phyloP scores from a whole-genome alignment of 2,888 invertebrate genomes.

The Lysandra coridon region DNA sequence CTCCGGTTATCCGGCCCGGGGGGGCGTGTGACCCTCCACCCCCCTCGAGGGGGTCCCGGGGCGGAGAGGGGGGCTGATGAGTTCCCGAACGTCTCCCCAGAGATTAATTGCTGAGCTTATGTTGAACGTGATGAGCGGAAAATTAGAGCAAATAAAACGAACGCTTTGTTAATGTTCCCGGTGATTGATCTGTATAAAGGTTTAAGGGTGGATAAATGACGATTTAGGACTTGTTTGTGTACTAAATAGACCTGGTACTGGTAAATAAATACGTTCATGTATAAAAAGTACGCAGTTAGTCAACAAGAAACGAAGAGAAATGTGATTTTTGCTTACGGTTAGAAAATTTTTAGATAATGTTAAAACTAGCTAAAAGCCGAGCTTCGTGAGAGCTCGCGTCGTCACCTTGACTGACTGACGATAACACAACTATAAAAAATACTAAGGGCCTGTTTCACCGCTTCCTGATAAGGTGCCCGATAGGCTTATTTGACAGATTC shows the following conservation, averaged over 20 bases:
- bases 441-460: too few relatives aligned
- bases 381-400: too few relatives aligned
- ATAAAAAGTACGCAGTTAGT: too few relatives aligned
- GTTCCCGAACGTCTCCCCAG: slow-evolving; percentile 59
- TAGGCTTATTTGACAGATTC: too few relatives aligned
- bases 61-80: slow-evolving; percentile 46
- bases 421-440: too few relatives aligned
- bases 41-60: slow-evolving; percentile 38
- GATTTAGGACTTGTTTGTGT: background rate
- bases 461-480: too few relatives aligned
- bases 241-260: background rate
- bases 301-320: too few relatives aligned
- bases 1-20: slow-evolving; percentile 64
- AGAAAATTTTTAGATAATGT: too few relatives aligned
- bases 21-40: slow-evolving; percentile 34
- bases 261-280: background rate
- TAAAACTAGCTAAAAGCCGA: too few relatives aligned
- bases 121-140: slow-evolving; percentile 61
- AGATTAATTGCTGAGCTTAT: slow-evolving; percentile 76
- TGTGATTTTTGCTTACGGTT: too few relatives aligned
- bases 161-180: slow-evolving; percentile 34
- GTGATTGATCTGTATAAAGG: slow-evolving; percentile 28
- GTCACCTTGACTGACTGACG: too few relatives aligned
- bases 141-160: slow-evolving; percentile 54
- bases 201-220: background rate